A percentile compares a stretch with the other conserved stretches of the same genome.
Evolutionary conservation across 2,888 invertebrate genomes (phyloP).

Genomic region (Cephus spinipes): DNA sequence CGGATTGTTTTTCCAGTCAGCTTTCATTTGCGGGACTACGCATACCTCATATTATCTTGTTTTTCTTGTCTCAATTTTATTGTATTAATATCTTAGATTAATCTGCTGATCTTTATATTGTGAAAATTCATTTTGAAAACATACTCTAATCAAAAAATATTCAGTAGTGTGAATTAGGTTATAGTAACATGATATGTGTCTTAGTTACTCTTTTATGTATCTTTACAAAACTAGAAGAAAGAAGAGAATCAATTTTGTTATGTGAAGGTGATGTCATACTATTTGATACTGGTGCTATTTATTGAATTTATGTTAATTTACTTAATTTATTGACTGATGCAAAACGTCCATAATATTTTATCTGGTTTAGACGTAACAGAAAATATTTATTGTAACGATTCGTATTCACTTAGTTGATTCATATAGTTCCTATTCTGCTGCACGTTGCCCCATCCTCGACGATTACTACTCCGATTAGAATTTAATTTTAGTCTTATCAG

Average conservation of each 20-base stretch:
- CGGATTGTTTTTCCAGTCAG: conserved; percentile 6
- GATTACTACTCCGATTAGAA: not conserved
- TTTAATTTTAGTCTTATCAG: not conserved
- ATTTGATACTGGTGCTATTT: not conserved
- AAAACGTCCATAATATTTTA: not conserved
- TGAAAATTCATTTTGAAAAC: not conserved
- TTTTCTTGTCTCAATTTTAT: not conserved
- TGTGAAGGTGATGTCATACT: not conserved
- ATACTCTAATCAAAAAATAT: not conserved
- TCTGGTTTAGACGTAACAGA: not conserved
- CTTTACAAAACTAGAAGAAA: not conserved
- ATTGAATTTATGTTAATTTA: not conserved
- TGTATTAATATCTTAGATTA: not conserved
- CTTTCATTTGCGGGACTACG: conserved; percentile 4
- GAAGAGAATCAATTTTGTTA: not conserved
- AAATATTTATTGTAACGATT: not conserved
- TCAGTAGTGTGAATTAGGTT: no score
- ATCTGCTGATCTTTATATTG: not conserved
- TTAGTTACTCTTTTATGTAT: not conserved
- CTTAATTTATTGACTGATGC: not conserved
- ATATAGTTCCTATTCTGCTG: not conserved
- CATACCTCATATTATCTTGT: conserved; percentile 16
- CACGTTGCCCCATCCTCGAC: not conserved
- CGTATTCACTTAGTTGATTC: not conserved
- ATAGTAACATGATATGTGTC: not conserved